phyloP scores from a whole-genome alignment of 2,113 vertebrate genomes.

The Anhinga rufa region DNA sequence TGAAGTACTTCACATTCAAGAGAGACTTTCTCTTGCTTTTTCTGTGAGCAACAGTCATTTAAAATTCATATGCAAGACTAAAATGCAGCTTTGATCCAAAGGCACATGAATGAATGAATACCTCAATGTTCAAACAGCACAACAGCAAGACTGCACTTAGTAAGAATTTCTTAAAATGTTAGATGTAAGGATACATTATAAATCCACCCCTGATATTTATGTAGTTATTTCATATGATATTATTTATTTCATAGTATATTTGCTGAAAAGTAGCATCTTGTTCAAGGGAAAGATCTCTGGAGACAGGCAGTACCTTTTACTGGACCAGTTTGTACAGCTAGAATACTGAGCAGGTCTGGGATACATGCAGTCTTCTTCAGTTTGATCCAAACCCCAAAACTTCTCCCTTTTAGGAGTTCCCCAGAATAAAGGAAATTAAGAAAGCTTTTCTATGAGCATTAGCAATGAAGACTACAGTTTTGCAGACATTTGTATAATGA shows the following conservation, averaged over 20 bases:
- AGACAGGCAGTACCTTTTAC: background rate
- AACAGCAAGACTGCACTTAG: background rate
- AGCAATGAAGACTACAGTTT: background rate
- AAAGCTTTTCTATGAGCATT: background rate
- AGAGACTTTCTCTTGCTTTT: background rate
- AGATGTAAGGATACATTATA: background rate
- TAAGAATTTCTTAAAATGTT: background rate
- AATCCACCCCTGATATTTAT: background rate
- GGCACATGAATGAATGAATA: background rate
- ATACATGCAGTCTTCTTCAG: background rate
- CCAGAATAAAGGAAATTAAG: background rate
- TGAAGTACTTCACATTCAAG: background rate
- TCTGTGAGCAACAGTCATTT: background rate
- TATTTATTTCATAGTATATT: background rate
- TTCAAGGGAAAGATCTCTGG: background rate
- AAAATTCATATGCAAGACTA: background rate
- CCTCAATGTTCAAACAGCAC: background rate
- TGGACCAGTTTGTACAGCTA: background rate
- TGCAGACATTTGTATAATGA: background rate
- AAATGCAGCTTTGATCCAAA: background rate
- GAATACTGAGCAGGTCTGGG: background rate
- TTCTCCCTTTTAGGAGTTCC: background rate
- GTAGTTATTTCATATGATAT: background rate
- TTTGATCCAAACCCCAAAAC: background rate
- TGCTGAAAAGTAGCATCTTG: background rate